These are phyloP conservation scores for Brienomyrus brachyistius DNA, from an alignment of 2,113 vertebrate genomes.

Conservation along the genomic window DNA sequence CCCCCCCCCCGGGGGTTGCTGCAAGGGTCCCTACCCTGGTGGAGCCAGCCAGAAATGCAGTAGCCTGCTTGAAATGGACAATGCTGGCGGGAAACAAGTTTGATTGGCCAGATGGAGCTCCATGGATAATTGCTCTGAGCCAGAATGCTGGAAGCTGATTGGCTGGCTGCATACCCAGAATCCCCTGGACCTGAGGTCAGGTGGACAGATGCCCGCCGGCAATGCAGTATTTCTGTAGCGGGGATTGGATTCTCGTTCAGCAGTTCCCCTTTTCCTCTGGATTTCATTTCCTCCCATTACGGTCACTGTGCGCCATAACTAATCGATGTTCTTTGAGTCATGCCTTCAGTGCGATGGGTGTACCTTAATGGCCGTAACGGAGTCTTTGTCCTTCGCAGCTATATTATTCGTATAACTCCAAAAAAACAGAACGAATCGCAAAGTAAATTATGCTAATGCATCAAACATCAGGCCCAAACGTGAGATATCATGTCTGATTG, in stretches of 20 bases:
- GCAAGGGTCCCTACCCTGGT: not conserved
- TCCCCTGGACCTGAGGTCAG: not conserved
- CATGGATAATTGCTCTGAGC: not conserved
- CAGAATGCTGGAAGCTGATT: not conserved
- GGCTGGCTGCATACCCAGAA: not conserved
- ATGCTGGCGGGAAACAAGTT: not conserved
- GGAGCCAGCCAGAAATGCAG: not conserved
- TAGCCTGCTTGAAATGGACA: not conserved
- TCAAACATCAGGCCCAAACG: not conserved
- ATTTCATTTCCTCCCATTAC: not conserved
- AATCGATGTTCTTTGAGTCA: not conserved
- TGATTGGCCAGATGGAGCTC: not conserved
- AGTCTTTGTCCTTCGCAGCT: not conserved
- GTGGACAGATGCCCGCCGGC: not conserved
- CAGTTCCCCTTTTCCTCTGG: not conserved
- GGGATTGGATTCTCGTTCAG: not conserved
- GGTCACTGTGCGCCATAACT: not conserved
- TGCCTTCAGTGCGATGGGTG: not conserved
- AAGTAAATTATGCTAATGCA: slow-evolving; percentile 9
- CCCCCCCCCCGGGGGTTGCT: not conserved
- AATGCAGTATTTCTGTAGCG: not conserved
- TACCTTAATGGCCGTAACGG: not conserved
- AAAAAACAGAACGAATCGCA: not conserved
- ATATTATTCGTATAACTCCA: not conserved
- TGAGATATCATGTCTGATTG: not conserved